phyloP scores from a whole-genome alignment of 2,113 vertebrate species.

The Chamaea fasciata region DNA sequence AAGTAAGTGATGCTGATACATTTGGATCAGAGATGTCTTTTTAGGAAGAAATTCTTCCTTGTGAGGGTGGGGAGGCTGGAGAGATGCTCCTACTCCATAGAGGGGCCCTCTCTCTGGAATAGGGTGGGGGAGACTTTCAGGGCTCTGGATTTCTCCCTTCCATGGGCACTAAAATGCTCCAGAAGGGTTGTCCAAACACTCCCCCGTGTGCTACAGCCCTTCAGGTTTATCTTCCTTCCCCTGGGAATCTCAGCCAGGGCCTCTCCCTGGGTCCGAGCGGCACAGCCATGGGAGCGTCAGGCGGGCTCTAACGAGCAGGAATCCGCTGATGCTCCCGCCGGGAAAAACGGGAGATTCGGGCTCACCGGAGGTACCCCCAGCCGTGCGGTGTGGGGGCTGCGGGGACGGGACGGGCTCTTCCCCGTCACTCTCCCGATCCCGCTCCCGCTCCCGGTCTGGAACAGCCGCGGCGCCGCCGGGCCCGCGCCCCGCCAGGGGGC shows the following conservation, averaged over 20 bases:
- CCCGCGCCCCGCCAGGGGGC: slow-evolving; percentile 66
- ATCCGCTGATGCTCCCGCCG: neutral
- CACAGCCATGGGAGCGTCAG: neutral
- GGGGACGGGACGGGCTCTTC: neutral
- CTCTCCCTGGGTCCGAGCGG: neutral
- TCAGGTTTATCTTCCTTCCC: neutral
- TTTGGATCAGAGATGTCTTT: neutral
- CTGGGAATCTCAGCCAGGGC: neutral
- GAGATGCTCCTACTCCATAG: accelerated
- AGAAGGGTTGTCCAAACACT: neutral
- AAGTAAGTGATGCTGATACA: neutral
- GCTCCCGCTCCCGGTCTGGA: neutral
- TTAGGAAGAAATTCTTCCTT: neutral
- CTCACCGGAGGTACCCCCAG: neutral
- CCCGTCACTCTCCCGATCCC: accelerated
- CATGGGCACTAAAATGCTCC: neutral
- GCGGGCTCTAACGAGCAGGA: neutral
- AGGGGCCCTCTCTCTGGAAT: neutral
- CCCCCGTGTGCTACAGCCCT: too few species aligned
- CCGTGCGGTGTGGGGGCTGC: neutral
- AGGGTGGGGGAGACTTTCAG: accelerated
- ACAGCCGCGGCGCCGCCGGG: neutral
- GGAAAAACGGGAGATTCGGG: too few species aligned
- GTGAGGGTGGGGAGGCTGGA: neutral
- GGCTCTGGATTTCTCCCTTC: neutral